Evolutionary conservation across 2,888 invertebrate species (phyloP), one percentile per base, ranked within the genome.

Genomic region (Diadegma fenestrale): DNA sequence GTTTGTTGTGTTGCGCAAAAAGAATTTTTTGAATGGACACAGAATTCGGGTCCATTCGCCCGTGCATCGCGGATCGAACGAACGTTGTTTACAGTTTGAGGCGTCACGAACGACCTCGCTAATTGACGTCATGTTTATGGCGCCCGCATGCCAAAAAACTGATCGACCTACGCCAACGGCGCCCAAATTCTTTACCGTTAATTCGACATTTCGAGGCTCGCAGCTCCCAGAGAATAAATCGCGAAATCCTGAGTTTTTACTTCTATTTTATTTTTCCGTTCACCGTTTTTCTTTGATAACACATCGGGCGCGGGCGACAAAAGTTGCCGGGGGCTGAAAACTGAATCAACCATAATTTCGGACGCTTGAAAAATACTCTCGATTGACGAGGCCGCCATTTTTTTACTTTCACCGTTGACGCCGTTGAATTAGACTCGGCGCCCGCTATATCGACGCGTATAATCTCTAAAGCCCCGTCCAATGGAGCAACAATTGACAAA

Each of bases 371-470:
- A 58, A 10, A 12, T 58, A 26, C 58, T 58, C 58, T 22, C 14
- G 26, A 58, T 26, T 14, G 14, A 1, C 80, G 79, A 26, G 33
- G 51, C 22, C 14, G 51, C 22, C 14, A 37, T 72, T 43, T 69
- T 76, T 77, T 66, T 5, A 88, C 88, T 88, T 88, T 88, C 88
- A 88, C 87, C 86, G 82, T 51, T 66, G 22, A 37, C 77, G 66
- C 61, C 54, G 37, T 41, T 51, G 41, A 26, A 61, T 69, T 43
- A 61, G 41, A 69, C 48, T 64, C 22, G 48, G 54, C 14, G 63
- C 72, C 43, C 8, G 63, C 69, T 81, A 58, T 68, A 58, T 68
- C 68, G 58, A 58, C 26, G 26, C 5, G 58, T 26, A 58, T 26
- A 14, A 12, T 58, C 58, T 58, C 26, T 12, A 14, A 1, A 14